Percentiles rank a stretch among this genome's conserved stretches.
phyloP scores from a whole-genome alignment of 2,797 vertebrate species.

The Helicolenus hilgendorfi region DNA sequence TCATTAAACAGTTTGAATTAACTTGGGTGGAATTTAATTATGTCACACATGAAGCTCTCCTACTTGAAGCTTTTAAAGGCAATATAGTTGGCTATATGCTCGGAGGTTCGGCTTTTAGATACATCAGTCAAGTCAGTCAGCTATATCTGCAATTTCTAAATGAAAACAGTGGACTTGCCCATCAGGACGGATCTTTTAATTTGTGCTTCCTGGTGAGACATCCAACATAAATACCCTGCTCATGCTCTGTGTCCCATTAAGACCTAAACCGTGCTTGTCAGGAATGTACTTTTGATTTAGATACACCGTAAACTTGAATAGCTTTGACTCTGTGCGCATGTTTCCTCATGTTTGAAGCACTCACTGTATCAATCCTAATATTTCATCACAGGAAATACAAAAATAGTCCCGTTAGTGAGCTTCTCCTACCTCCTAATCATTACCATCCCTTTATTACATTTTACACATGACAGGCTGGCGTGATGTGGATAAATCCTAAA shows the following conservation, averaged over 20 bases:
- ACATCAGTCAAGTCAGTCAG: slow-evolving; percentile 83
- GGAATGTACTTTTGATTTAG: slow-evolving; percentile 58
- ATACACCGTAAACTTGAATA: slow-evolving; percentile 35
- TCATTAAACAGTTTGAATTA: slow-evolving; percentile 90
- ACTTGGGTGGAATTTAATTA: slow-evolving; percentile 88
- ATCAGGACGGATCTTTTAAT: slow-evolving; percentile 46
- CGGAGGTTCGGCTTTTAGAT: slow-evolving; percentile 76
- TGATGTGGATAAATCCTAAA: slow-evolving; percentile 63
- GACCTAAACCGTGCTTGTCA: slow-evolving; percentile 33
- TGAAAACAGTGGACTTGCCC: slow-evolving; percentile 46
- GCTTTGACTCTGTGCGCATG: slow-evolving; percentile 36
- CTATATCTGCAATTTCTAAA: slow-evolving; percentile 70
- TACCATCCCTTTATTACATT: slow-evolving; percentile 67
- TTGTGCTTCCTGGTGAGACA: slow-evolving; percentile 44
- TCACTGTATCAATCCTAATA: slow-evolving; percentile 22
- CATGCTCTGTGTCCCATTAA: slow-evolving; percentile 46
- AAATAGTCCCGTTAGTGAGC: slow-evolving; percentile 49
- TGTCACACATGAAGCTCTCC: slow-evolving; percentile 87
- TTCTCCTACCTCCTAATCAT: slow-evolving; percentile 59
- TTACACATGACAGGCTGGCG: slow-evolving; percentile 54
- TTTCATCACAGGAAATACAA: slow-evolving; percentile 37
- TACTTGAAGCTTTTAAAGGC: slow-evolving; percentile 82
- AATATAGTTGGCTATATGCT: slow-evolving; percentile 77
- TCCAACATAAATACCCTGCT: slow-evolving; percentile 29
- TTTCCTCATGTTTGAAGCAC: slow-evolving; percentile 36